These are phyloP conservation scores for Andrena flavipes DNA, from an alignment of 2,888 invertebrate species.

Conservation along the genomic window DNA sequence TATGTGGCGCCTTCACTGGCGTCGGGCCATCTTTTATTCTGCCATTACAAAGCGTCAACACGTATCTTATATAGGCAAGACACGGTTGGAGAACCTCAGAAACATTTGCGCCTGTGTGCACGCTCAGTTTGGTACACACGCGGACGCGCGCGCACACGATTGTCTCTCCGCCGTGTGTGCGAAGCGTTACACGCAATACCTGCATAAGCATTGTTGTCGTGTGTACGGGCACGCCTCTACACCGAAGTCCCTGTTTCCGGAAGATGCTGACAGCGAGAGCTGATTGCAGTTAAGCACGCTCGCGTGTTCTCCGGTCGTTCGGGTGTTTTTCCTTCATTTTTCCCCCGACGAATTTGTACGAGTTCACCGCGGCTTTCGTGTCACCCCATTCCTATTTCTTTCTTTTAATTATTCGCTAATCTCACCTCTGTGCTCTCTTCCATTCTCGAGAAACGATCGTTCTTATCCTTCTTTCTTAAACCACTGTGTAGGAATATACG, in stretches of 20 bases:
- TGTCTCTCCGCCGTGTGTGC: not conserved
- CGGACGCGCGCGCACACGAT: not conserved
- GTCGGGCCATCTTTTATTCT: slow-evolving; percentile 82
- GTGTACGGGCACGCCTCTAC: slow-evolving; percentile 17
- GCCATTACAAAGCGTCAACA: slow-evolving; percentile 81
- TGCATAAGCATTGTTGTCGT: slow-evolving; percentile 8
- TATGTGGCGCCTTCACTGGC: slow-evolving; percentile 84
- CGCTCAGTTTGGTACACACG: slow-evolving; percentile 21
- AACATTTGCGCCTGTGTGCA: slow-evolving; percentile 29
- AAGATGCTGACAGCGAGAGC: slow-evolving; percentile 32
- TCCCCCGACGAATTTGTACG: slow-evolving; percentile 11
- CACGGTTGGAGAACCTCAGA: slow-evolving; percentile 57
- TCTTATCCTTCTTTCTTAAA: too few relatives aligned
- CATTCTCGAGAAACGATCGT: too few relatives aligned
- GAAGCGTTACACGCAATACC: slow-evolving; percentile 14
- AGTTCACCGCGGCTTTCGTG: not conserved
- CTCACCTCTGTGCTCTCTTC: too few relatives aligned
- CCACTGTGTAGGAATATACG: too few relatives aligned
- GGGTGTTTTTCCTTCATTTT: slow-evolving; percentile 1
- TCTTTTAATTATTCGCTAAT: not conserved
- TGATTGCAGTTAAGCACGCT: slow-evolving; percentile 7
- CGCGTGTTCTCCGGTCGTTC: slow-evolving; percentile 5
- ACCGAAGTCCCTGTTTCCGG: slow-evolving; percentile 35
- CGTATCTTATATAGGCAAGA: slow-evolving; percentile 74
- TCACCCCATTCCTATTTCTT: not conserved